Base-by-base conservation (phyloP, 1,140 invertebrate genomes). In the Drosophila persimilis region DNA sequence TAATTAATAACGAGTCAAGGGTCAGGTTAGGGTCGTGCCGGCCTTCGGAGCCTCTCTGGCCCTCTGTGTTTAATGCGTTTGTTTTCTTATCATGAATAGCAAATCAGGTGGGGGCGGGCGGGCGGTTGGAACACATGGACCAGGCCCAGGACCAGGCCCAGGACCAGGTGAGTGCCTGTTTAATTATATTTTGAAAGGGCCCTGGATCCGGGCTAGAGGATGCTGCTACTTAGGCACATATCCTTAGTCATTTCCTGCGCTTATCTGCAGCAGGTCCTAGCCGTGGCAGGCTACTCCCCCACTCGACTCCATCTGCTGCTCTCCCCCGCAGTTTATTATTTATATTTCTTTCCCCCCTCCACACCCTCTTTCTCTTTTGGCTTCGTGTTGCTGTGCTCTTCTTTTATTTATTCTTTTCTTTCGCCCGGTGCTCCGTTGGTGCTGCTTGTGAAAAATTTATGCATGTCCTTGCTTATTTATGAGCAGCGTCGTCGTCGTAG, bases 391-490 rank as follows among this genome's bases (percentile, higher is more conserved):
- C 51, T 52, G n/a, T 52, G n/a, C 44, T 20, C 17, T 29, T 26
- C 45, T 51, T 54, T 76, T 71, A 80, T 86, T 57, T 78, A 56
- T 73, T 69, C 70, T 67, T 64, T 67, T 71, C 46, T 73, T 77
- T 45, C 44, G 60, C 45, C 62, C 58, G 43, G 56, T 46, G 43
- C 57, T 73, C 52, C 52, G 69, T 67, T 64, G 56, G 56, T 15
- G 17, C 73, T 75, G 73, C 72, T 88, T 89, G 72, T 89, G 80
- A 85, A 89, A 89, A 77, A 89, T 89, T 77, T 83, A 89, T 84
- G 84, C 84, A 89, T 89, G 84, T 89, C 84, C 80, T 85, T 89
- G 84, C 84, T 89, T 89, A 89, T 89, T 89, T 89, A 89, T 89
- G 84, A 89, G 84, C 84, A 67, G 63, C 80, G 73, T 77, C 84